These are phyloP conservation scores for Megalonaias nervosa DNA, from an alignment of 1,140 invertebrate genomes.

Conservation along the genomic window DNA sequence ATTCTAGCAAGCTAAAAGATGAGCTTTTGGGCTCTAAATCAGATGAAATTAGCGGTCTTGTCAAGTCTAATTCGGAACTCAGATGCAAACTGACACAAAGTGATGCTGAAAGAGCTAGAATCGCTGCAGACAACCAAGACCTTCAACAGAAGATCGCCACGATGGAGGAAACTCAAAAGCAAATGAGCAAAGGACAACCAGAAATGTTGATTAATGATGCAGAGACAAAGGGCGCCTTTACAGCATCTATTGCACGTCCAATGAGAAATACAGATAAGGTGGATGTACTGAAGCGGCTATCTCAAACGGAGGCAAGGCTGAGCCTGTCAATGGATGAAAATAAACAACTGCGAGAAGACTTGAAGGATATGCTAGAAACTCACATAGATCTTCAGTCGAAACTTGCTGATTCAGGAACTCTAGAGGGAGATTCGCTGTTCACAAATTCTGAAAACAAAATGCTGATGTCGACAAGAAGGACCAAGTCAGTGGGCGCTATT, in stretches of 20 bases:
- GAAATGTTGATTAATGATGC: constrained; percentile 28
- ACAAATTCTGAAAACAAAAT: no score
- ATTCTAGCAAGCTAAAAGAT: background rate
- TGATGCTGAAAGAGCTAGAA: constrained; percentile 16
- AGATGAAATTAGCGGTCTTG: constrained; percentile 12
- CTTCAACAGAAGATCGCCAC: constrained; percentile 29
- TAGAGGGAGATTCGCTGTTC: no score
- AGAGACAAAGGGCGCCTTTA: constrained; percentile 10
- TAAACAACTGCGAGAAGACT: constrained; percentile 22
- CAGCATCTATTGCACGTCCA: constrained; percentile 1
- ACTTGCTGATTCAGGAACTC: no score
- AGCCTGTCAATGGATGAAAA: constrained; percentile 30
- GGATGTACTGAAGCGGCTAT: constrained; percentile 1
- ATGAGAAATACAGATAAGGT: no score
- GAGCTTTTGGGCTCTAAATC: background rate
- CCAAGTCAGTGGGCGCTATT: no score
- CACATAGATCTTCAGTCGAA: constrained; percentile 17
- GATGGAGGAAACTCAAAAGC: constrained; percentile 28
- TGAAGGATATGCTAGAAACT: constrained; percentile 30
- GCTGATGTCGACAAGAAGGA: no score
- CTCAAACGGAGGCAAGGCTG: constrained; percentile 19
- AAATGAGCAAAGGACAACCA: constrained; percentile 28
- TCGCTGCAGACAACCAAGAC: constrained; percentile 21
- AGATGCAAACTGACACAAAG: constrained; percentile 15
- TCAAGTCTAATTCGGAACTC: constrained; percentile 1